Evolutionary conservation across 2,113 vertebrate genomes (phyloP), one percentile per base, ranked within the genome.

Genomic region (Monopterus albus): DNA sequence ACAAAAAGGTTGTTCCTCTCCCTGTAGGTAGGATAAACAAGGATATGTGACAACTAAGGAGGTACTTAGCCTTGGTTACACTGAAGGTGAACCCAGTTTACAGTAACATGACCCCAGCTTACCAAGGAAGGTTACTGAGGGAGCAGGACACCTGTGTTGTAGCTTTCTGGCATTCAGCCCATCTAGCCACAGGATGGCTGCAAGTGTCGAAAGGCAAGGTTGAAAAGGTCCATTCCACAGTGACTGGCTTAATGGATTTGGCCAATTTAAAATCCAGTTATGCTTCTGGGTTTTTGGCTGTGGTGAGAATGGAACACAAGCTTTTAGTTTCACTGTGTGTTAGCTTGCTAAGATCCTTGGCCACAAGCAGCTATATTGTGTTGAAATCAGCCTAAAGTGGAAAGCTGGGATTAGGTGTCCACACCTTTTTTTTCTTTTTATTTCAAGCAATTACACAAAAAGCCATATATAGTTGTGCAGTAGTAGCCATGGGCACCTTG

Each of bases 61-160:
- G 86, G 86, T 86, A 82, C 85, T 90, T 65, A 79, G 72, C 65
- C 85, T 88, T 89, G 87, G 85, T 90, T 90, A 88, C 88, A 2
- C 82, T 79, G 86, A 91, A 91, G 72, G 56, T 59, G 73, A 89
- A 58, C 70, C 65, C 40, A 42, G 66, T 81, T 50, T 74, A 66
- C 72, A 72, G 84, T 82, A 83, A 89, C 69, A 43, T 50, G 65
- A 88, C 38, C 55, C 76, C 69, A 33, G 15, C 35, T 46, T 81
- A 59, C 66, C 35, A 45, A 46, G 64, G 64, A 47, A 57, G 63
- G 78, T 86, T 71, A 81, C 75, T 59, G 52, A 53, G 75, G 77
- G 69, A 80, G 73, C 72, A 47, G 77, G 69, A 70, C 72, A 79
- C 86, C 72, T 81, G 77, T 86, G 84, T 75, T 88, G 87, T 87